Percentiles rank a stretch among this genome's conserved stretches.
Evolutionary conservation across 2,113 vertebrate species (phyloP).

Genomic region (Marcusenius ussheri): DNA sequence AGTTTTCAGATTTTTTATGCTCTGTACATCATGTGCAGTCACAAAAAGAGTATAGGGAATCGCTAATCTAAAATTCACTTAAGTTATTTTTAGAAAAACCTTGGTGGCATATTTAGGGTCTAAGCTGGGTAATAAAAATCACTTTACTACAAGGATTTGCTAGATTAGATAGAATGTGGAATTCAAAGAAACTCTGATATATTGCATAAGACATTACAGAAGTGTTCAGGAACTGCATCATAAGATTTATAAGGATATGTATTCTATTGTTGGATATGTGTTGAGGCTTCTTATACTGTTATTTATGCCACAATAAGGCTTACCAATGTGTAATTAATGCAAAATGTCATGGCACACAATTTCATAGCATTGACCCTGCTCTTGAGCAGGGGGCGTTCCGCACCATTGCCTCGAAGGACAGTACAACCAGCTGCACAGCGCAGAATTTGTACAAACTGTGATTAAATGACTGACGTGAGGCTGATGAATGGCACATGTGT

Average conservation of each 20-base stretch:
- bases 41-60: neutral
- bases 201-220: neutral
- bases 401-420: neutral
- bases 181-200: neutral
- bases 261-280: neutral
- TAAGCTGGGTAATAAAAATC: neutral
- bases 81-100: neutral
- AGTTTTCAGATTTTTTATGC: neutral
- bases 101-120: neutral
- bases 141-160: neutral
- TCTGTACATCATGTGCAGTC: neutral
- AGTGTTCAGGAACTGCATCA: neutral
- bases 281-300: neutral
- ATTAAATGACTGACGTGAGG: neutral
- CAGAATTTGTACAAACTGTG: neutral
- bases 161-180: neutral
- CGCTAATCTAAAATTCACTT: neutral
- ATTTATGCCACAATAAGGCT: neutral
- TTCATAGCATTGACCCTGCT: neutral
- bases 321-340: neutral
- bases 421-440: neutral
- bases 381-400: neutral
- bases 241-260: neutral
- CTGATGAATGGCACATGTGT: neutral
- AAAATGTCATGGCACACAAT: neutral